Percentiles rank a stretch among this genome's conserved stretches.
Evolutionary conservation across 2,113 vertebrate species (phyloP).

Genomic region (Thalassarche chlororhynchos): DNA sequence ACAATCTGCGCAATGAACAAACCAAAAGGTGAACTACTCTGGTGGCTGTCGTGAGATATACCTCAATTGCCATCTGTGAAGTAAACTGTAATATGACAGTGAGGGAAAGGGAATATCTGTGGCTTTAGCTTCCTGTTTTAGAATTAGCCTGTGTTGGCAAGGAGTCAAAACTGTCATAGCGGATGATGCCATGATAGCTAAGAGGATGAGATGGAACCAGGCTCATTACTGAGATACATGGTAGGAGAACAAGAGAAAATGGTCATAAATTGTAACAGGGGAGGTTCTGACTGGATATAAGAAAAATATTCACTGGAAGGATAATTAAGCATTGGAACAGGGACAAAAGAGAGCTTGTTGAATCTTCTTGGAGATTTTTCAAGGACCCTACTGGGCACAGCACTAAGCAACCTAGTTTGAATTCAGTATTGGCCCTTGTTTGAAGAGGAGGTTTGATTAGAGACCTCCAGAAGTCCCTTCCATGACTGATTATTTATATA

Average conservation of each 20-base stretch:
- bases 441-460: background rate
- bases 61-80: background rate
- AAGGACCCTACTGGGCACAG: background rate
- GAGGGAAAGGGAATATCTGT: background rate
- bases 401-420: background rate
- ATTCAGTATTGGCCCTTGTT: background rate
- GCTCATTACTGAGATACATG: background rate
- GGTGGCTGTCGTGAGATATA: background rate
- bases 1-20: conserved; percentile 80
- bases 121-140: background rate
- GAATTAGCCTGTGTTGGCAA: background rate
- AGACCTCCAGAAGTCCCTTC: background rate
- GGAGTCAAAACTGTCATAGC: background rate
- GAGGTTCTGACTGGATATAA: background rate
- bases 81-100: background rate
- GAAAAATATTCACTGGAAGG: background rate
- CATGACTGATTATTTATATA: background rate
- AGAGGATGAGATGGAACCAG: background rate
- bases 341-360: background rate
- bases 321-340: background rate
- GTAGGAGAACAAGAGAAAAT: background rate
- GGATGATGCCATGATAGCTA: background rate
- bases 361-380: background rate
- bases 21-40: background rate
- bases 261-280: background rate